Evolutionary conservation across 2,888 invertebrate genomes (phyloP), one percentile per base, ranked within the genome.

Genomic region (Calephelis perditalis): DNA sequence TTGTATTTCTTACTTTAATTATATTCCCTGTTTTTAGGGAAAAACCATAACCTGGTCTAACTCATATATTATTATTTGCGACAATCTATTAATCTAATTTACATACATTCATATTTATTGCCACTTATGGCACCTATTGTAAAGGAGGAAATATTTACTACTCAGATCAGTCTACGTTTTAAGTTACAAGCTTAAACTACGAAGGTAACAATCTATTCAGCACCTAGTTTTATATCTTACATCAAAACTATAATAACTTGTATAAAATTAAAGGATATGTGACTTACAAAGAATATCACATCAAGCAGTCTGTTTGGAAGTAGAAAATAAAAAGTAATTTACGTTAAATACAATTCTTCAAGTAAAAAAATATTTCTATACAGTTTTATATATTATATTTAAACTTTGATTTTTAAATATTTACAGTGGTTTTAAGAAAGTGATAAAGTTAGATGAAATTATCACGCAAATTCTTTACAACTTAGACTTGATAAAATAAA

Each of bases 101-200:
- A 52, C 52, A 52, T 26, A 52, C 52, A 49, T 26, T 49, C 5
- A 8, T 40, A 40, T 40, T 40, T 40, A 10, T 26, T 52, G 52
- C 52, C 52, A 6, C 3, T 40, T 35, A 52, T 52, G 52, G 52
- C 52, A 52, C 52, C 49, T 52, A 52, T 52, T 35, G 26, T 52
- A 52, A 52, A 26, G 15, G 35, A 52, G 52, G 26, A 52, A 52
- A 6, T 52, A 35, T 52, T 7, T 58, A 60, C 59, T 63, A 65
- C 52, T 58, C 62, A 63, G 56, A 63, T 67, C 67, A 66, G 66
- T 67, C 62, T 62, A 67, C 59, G 47, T 52, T 59, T 56, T 58
- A 57, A 58, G 55, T 57, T 60, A 54, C 9, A 63, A 47, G 59
- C 61, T 55, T 55, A 63, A 62, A 62, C 57, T 64, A 67, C 52